Conservation (phyloP, 2,113 vertebrate genomes). For the Hemichromis elongatus region DNA sequence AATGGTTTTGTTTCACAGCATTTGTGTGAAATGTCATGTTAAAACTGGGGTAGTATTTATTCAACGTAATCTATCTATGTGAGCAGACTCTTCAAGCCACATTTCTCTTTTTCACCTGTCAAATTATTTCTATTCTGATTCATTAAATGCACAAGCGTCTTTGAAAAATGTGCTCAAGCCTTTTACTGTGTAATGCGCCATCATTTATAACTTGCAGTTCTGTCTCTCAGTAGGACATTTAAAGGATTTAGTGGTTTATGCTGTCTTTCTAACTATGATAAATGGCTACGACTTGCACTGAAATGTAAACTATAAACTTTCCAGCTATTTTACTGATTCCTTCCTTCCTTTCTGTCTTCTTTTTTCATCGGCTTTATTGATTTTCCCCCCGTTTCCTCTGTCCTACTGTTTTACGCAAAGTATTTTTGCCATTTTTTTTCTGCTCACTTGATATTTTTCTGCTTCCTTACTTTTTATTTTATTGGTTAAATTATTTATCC, state of each 20-base stretch:
- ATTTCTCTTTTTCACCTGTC: neutral
- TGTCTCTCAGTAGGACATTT: neutral
- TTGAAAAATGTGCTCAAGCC: neutral
- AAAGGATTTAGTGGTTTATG: slow-evolving; percentile 14
- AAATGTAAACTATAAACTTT: neutral
- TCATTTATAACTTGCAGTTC: neutral
- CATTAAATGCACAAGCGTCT: neutral
- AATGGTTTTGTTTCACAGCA: neutral
- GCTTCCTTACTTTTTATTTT: neutral
- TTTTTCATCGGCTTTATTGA: neutral
- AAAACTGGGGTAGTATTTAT: neutral
- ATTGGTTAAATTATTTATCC: neutral
- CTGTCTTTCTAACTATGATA: neutral
- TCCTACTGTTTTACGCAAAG: neutral
- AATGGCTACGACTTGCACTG: slow-evolving; percentile 3
- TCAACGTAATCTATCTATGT: neutral
- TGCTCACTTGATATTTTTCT: neutral
- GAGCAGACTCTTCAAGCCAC: neutral
- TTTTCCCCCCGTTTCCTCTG: neutral
- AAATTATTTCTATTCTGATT: neutral
- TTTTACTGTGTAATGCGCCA: neutral
- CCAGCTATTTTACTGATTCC: neutral
- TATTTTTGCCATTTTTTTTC: neutral
- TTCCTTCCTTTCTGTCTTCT: neutral
- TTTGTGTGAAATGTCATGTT: neutral